Evolutionary conservation across 2,888 invertebrate species (phyloP).

Genomic region (Drosophila cognata): DNA sequence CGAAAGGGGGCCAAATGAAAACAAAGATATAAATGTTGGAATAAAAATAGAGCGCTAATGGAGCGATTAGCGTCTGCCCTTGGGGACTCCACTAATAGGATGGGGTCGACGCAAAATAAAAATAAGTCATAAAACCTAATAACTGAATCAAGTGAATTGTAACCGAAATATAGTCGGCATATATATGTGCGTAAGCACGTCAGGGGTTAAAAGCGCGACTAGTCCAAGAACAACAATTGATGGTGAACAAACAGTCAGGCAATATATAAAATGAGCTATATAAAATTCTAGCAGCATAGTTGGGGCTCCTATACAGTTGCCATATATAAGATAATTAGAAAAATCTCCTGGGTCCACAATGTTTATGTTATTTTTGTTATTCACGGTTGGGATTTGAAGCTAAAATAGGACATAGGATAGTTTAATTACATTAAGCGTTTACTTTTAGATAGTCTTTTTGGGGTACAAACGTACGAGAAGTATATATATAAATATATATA

Average conservation of each 20-base stretch:
- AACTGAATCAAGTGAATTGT: constrained; percentile 58
- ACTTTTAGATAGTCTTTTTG: neutral
- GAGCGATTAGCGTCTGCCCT: constrained; percentile 58
- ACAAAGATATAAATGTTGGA: constrained; percentile 28
- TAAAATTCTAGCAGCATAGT: neutral
- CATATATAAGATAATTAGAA: constrained; percentile 18
- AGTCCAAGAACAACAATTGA: neutral
- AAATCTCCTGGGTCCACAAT: neutral
- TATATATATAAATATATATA: neutral
- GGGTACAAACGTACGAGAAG: neutral
- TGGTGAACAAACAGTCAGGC: constrained; percentile 10
- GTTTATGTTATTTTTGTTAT: constrained; percentile 5
- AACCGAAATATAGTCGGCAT: constrained; percentile 22
- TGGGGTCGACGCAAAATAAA: constrained; percentile 37
- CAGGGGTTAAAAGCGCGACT: constrained; percentile 44
- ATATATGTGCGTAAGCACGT: constrained; percentile 37
- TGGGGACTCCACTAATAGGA: constrained; percentile 28
- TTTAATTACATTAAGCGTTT: neutral
- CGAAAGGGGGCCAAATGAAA: constrained; percentile 1
- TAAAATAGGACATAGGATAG: neutral
- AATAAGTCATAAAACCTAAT: constrained; percentile 57
- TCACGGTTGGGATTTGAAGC: constrained; percentile 2
- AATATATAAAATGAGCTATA: constrained; percentile 23
- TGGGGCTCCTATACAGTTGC: neutral
- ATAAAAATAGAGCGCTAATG: constrained; percentile 59